These are phyloP conservation scores for Danio tinwini DNA, from an alignment of 2,797 vertebrate species.

Conservation along the genomic window DNA sequence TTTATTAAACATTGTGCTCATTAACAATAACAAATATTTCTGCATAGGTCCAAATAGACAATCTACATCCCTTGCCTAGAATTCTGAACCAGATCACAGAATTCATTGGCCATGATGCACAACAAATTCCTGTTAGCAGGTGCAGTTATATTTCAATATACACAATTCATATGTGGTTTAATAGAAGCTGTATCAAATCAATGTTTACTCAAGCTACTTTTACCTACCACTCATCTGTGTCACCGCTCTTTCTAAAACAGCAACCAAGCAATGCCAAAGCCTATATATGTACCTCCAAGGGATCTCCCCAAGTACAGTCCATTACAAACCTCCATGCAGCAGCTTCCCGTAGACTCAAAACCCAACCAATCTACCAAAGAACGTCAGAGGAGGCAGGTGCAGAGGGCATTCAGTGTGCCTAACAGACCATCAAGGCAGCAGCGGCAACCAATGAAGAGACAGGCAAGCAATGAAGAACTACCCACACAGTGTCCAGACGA, in stretches of 20 bases:
- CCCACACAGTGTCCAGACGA: conserved; percentile 50
- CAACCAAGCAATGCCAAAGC: conserved; percentile 72
- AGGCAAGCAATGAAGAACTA: conserved; percentile 72
- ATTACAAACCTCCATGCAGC: conserved; percentile 78
- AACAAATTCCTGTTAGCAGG: conserved; percentile 73
- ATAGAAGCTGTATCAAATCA: conserved; percentile 4
- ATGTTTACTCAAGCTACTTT: not conserved
- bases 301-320: conserved; percentile 86
- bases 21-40: conserved; percentile 12
- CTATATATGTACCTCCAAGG: conserved; percentile 81
- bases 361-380: conserved; percentile 50
- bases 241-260: conserved; percentile 55
- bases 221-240: not conserved
- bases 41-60: conserved; percentile 79
- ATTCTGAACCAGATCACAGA: conserved; percentile 88
- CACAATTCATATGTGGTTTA: not conserved
- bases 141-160: conserved; percentile 40
- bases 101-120: conserved; percentile 71
- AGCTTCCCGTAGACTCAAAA: conserved; percentile 71
- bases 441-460: conserved; percentile 68
- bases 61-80: conserved; percentile 87
- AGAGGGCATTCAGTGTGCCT: conserved; percentile 89
- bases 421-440: conserved; percentile 69
- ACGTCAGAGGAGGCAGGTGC: conserved; percentile 74
- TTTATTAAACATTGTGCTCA: conserved; percentile 24